A percentile compares a stretch with the other conserved stretches of the same genome.
Evolutionary conservation across 2,888 invertebrate genomes (phyloP).

Genomic region (Limenitis camilla): DNA sequence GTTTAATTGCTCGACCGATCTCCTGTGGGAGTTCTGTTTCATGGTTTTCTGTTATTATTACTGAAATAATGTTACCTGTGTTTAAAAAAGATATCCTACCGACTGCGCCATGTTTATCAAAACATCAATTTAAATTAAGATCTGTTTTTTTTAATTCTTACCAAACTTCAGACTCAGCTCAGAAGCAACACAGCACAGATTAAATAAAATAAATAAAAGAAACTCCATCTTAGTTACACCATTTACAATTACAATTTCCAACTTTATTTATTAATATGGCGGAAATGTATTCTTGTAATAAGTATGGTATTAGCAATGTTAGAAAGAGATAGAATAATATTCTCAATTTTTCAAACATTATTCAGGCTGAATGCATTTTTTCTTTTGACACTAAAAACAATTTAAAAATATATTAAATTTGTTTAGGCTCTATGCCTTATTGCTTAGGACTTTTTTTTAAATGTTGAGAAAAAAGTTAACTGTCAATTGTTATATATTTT

Average conservation of each 20-base stretch:
- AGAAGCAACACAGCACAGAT: constrained; percentile 46
- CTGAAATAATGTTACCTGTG: not conserved
- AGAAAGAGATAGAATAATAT: constrained; percentile 58
- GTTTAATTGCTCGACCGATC: constrained; percentile 44
- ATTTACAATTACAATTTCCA: constrained; percentile 40
- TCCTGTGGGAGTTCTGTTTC: constrained; percentile 45
- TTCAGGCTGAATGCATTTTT: constrained; percentile 12
- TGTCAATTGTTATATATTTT: too few relatives aligned
- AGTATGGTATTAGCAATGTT: constrained; percentile 55
- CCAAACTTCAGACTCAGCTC: constrained; percentile 57
- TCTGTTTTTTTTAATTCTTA: too few relatives aligned
- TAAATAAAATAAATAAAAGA: constrained; percentile 39
- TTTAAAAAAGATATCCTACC: constrained; percentile 39
- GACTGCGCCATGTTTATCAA: too few relatives aligned
- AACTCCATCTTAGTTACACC: constrained; percentile 41
- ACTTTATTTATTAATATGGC: constrained; percentile 56
- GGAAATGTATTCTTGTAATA: constrained; percentile 63
- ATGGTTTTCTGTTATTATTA: constrained; percentile 39
- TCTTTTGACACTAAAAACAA: not conserved
- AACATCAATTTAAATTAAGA: too few relatives aligned
- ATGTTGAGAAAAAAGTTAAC: too few relatives aligned
- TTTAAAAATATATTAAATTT: not conserved
- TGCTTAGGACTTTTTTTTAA: too few relatives aligned
- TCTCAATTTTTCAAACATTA: constrained; percentile 59
- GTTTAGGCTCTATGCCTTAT: too few relatives aligned